Evolutionary conservation across 2,113 vertebrate genomes (phyloP).

Genomic region (Enhydra lutris): DNA sequence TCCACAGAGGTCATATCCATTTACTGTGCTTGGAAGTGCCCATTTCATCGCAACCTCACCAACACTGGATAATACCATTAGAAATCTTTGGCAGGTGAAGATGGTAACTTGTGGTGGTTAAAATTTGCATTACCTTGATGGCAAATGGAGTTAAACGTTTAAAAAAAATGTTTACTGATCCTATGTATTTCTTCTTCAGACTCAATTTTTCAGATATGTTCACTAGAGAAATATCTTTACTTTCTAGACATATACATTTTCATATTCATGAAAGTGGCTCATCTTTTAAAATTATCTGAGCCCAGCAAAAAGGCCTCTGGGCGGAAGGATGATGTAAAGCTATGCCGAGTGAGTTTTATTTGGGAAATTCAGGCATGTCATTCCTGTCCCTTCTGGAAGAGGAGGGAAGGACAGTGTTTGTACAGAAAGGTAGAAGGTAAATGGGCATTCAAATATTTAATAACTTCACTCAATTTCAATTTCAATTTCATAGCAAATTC

Average conservation of each 20-base stretch:
- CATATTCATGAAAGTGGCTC: neutral
- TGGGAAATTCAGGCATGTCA: neutral
- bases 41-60: neutral
- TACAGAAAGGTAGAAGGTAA: neutral
- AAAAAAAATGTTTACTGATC: neutral
- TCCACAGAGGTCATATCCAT: neutral
- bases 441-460: neutral
- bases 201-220: neutral
- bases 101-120: neutral
- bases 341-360: neutral
- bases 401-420: neutral
- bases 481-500: slow-evolving; percentile 22
- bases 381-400: neutral
- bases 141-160: neutral
- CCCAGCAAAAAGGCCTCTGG: slow-evolving; percentile 11
- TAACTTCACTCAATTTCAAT: neutral
- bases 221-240: neutral
- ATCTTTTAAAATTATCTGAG: slow-evolving; percentile 25
- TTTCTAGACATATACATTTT: neutral
- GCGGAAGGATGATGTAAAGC: neutral
- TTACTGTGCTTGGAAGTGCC: neutral
- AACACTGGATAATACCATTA: neutral
- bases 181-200: neutral
- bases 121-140: neutral
- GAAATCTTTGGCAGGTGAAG: neutral